Conservation (phyloP, 2,888 invertebrate genomes). For the Dicyrtomina minuta region DNA sequence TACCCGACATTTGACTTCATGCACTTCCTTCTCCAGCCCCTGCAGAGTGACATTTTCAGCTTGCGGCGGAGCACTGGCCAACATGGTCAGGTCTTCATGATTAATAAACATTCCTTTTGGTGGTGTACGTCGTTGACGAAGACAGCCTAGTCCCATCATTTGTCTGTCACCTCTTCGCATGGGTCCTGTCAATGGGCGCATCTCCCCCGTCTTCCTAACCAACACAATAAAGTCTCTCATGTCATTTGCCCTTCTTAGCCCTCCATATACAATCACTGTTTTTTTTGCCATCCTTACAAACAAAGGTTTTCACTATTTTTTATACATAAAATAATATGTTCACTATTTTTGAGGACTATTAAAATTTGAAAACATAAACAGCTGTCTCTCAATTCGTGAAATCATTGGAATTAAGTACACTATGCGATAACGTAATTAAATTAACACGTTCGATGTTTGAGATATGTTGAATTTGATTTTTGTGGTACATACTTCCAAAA, state of each 20-base stretch:
- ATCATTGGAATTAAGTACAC: no score
- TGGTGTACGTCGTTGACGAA: slow-evolving; percentile 71
- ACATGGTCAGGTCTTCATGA: slow-evolving; percentile 90
- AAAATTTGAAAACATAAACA: background rate
- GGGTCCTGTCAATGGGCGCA: slow-evolving; percentile 73
- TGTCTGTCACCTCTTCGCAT: slow-evolving; percentile 54
- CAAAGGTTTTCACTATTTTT: no score
- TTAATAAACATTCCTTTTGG: slow-evolving; percentile 97
- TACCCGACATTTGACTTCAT: slow-evolving; percentile 94
- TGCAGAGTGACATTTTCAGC: slow-evolving; percentile 82
- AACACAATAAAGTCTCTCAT: background rate
- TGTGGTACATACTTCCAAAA: slow-evolving; percentile 73
- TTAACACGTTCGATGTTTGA: no score
- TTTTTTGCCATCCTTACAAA: background rate
- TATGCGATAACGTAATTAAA: no score
- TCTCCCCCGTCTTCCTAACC: slow-evolving; percentile 74
- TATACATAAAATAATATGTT: no score
- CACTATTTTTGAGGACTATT: no score
- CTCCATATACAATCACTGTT: background rate
- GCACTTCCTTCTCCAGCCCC: slow-evolving; percentile 90
- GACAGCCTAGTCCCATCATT: slow-evolving; percentile 54
- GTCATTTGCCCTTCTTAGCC: slow-evolving; percentile 10
- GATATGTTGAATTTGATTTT: slow-evolving; percentile 18
- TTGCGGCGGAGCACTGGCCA: slow-evolving; percentile 75
- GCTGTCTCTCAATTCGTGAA: background rate